Evolutionary conservation across 2,113 vertebrate genomes (phyloP).

Genomic region (Melanotaenia duboulayi): DNA sequence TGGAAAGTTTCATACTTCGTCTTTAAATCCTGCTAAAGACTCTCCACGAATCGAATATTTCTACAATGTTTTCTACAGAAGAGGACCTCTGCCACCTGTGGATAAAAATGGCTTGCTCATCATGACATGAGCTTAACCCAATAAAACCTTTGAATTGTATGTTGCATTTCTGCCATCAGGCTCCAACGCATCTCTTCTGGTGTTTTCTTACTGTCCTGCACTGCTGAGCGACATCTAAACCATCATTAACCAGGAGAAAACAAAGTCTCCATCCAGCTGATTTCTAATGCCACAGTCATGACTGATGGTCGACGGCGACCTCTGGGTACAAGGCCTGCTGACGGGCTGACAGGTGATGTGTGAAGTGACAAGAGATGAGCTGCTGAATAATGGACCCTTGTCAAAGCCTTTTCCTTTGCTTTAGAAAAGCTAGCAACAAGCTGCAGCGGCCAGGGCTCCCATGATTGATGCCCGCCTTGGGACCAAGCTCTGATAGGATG

Average conservation of each 20-base stretch:
- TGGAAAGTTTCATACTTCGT: too few relatives aligned
- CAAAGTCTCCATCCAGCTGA: not conserved
- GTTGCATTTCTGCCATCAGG: too few relatives aligned
- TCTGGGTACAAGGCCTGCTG: constrained; percentile 14
- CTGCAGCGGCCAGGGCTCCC: not conserved
- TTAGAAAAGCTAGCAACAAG: constrained; percentile 20
- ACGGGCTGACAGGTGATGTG: constrained; percentile 56
- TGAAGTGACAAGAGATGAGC: constrained; percentile 61
- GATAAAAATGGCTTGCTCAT: too few relatives aligned
- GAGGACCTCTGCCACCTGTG: too few relatives aligned
- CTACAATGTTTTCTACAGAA: too few relatives aligned
- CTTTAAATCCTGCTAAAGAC: too few relatives aligned
- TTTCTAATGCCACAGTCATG: constrained; percentile 32
- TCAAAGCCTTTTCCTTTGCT: constrained; percentile 46
- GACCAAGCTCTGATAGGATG: constrained; percentile 48
- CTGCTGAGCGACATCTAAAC: constrained; percentile 22
- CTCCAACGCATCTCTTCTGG: too few relatives aligned
- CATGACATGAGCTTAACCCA: too few relatives aligned
- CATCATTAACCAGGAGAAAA: constrained; percentile 35
- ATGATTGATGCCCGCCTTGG: constrained; percentile 62
- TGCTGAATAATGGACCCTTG: constrained; percentile 63
- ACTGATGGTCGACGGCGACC: constrained; percentile 52
- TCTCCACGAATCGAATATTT: too few relatives aligned
- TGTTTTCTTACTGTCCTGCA: not conserved
- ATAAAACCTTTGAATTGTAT: too few relatives aligned